Evolutionary conservation across 2,888 invertebrate genomes (phyloP).

Genomic region (Hirtodrosophila trivittata): DNA sequence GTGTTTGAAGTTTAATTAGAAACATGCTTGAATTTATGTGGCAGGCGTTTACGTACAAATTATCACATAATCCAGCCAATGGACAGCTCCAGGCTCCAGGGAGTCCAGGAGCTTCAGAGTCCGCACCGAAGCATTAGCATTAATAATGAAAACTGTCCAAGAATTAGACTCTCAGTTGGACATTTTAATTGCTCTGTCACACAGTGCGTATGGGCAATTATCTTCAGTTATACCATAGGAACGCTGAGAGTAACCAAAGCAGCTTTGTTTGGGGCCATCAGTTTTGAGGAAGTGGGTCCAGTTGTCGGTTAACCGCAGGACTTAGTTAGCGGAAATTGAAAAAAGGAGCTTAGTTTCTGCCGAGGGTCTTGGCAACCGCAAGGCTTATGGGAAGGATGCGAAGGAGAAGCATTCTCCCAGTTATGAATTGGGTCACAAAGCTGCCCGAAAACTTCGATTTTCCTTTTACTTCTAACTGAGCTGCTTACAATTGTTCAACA

Average conservation of each 20-base stretch:
- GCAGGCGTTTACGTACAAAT: conserved; percentile 21
- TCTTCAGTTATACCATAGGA: background rate
- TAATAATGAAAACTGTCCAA: conserved; percentile 17
- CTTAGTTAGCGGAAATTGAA: conserved; percentile 72
- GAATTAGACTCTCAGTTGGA: background rate
- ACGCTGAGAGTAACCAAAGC: background rate
- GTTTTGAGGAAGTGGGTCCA: background rate
- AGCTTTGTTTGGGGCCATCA: background rate
- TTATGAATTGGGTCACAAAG: too few relatives aligned
- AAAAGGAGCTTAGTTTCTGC: conserved; percentile 58
- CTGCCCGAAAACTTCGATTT: too few relatives aligned
- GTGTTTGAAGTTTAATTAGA: conserved; percentile 50
- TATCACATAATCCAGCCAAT: conserved; percentile 31
- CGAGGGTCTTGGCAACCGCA: conserved; percentile 59
- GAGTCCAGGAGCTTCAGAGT: background rate
- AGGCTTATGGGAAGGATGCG: conserved; percentile 4
- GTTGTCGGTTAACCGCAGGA: conserved; percentile 52
- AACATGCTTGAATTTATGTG: conserved; percentile 22
- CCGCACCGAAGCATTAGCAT: conserved; percentile 20
- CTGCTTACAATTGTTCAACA: too few relatives aligned
- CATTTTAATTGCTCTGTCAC: conserved; percentile 24
- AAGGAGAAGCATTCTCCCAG: conserved; percentile 5
- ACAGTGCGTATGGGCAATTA: conserved; percentile 35
- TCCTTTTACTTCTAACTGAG: too few relatives aligned
- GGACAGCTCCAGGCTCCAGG: background rate